Conservation (phyloP, 2,113 vertebrate species). For the Pelvicachromis taeniatus region DNA sequence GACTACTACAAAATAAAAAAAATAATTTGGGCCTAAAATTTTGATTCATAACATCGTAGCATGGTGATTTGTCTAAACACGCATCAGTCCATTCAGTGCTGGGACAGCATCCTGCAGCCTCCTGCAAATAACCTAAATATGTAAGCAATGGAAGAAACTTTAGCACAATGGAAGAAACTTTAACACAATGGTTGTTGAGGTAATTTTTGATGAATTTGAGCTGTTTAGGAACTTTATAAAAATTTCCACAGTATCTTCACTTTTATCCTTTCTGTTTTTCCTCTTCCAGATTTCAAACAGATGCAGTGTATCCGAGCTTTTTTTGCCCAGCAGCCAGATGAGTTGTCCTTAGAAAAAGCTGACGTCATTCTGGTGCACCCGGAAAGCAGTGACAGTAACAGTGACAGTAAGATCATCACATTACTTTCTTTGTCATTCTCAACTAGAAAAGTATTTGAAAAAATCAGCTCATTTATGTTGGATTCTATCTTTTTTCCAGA, state of each 20-base stretch:
- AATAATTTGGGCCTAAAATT: not conserved
- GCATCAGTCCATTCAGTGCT: not conserved
- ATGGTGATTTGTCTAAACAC: not conserved
- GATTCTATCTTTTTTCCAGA: constrained; percentile 65
- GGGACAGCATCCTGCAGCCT: not conserved
- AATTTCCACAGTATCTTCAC: not conserved
- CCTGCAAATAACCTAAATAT: not conserved
- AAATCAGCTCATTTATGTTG: not conserved
- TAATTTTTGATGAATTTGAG: not conserved
- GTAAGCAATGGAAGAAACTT: not conserved
- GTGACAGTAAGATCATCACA: constrained; percentile 78
- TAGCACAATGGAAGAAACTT: not conserved
- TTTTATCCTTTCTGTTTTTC: not conserved
- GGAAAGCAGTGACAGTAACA: constrained; percentile 87
- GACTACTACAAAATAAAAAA: not conserved
- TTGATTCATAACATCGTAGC: not conserved
- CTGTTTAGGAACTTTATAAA: not conserved
- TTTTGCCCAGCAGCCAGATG: constrained; percentile 89
- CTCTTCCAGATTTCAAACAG: constrained; percentile 78
- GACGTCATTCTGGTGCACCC: constrained; percentile 88
- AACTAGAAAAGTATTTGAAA: not conserved
- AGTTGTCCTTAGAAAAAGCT: constrained; percentile 91
- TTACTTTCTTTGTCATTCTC: not conserved
- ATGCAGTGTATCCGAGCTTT: constrained; percentile 89
- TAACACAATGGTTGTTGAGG: not conserved